Percentiles rank a stretch among this genome's conserved stretches.
phyloP scores from a whole-genome alignment of 2,888 invertebrate species.

The Hemaris fuciformis region DNA sequence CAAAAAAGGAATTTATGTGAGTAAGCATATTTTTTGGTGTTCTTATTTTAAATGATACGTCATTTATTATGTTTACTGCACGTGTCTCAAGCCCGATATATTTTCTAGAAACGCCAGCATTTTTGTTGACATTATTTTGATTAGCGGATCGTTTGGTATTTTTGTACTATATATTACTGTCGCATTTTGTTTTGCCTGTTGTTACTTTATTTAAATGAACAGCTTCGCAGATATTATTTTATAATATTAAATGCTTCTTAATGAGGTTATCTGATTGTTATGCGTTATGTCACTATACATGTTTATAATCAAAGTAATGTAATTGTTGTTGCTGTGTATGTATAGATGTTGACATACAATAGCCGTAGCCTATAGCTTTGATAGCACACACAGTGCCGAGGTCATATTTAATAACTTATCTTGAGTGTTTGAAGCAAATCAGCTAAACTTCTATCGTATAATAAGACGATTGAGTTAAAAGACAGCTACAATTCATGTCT shows the following conservation, averaged over 20 bases:
- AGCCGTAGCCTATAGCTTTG: not conserved
- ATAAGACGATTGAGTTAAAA: too few relatives aligned
- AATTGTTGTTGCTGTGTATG: not conserved
- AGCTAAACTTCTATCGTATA: not conserved
- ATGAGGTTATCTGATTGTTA: not conserved
- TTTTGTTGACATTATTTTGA: constrained; percentile 37
- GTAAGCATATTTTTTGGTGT: constrained; percentile 23
- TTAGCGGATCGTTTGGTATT: not conserved
- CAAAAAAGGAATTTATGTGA: constrained; percentile 16
- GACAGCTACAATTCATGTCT: too few relatives aligned
- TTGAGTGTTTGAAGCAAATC: not conserved
- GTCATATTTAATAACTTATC: not conserved
- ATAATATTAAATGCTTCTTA: not conserved
- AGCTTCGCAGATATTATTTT: too few relatives aligned
- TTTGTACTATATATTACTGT: not conserved
- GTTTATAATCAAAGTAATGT: not conserved
- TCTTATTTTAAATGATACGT: constrained; percentile 17
- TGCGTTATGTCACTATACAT: too few relatives aligned
- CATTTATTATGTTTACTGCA: constrained; percentile 5
- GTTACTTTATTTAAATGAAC: not conserved
- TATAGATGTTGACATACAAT: not conserved
- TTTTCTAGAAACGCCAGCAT: constrained; percentile 20
- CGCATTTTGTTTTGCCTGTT: not conserved
- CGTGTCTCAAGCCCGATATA: constrained; percentile 25
- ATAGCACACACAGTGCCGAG: not conserved